Evolutionary conservation across 2,888 invertebrate genomes (phyloP).

Genomic region (Hoplodrina blanda): DNA sequence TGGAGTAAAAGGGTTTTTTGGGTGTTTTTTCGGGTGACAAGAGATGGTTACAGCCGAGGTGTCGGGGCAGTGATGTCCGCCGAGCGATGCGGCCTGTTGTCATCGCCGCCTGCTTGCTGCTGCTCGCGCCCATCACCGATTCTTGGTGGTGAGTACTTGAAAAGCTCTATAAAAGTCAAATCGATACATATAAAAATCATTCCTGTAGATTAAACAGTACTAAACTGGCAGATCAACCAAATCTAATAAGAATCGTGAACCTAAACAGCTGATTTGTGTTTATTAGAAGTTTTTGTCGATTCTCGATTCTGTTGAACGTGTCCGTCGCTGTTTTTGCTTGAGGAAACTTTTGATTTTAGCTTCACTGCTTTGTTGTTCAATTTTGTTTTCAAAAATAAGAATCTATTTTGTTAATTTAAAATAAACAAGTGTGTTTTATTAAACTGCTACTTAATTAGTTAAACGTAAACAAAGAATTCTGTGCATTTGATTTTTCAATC

Average conservation of each 20-base stretch:
- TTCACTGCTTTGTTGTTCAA: neutral
- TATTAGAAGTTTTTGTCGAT: slow-evolving; percentile 54
- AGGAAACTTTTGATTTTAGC: slow-evolving; percentile 31
- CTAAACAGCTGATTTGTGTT: slow-evolving; percentile 66
- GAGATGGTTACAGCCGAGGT: slow-evolving; percentile 73
- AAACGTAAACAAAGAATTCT: slow-evolving; percentile 2
- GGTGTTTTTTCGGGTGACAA: slow-evolving; percentile 65
- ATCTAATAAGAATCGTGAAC: slow-evolving; percentile 46
- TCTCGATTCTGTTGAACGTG: slow-evolving; percentile 17
- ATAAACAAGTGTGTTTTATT: neutral
- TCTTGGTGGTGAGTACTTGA: slow-evolving; percentile 95
- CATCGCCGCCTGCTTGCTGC: slow-evolving; percentile 95
- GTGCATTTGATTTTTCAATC: neutral
- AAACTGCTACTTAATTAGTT: too few species aligned
- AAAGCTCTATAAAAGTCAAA: slow-evolving; percentile 32
- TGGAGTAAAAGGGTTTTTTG: slow-evolving; percentile 61
- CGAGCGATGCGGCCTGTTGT: slow-evolving; percentile 93
- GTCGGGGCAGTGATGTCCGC: slow-evolving; percentile 86
- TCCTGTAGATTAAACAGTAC: slow-evolving; percentile 4
- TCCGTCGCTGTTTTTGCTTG: slow-evolving; percentile 47
- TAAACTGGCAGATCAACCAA: slow-evolving; percentile 30
- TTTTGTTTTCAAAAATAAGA: neutral
- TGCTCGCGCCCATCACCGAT: slow-evolving; percentile 96
- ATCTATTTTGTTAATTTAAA: slow-evolving; percentile 3
- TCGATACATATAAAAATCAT: slow-evolving; percentile 25